phyloP scores from a whole-genome alignment of 2,797 vertebrate species.

The Garrulus glandarius region DNA sequence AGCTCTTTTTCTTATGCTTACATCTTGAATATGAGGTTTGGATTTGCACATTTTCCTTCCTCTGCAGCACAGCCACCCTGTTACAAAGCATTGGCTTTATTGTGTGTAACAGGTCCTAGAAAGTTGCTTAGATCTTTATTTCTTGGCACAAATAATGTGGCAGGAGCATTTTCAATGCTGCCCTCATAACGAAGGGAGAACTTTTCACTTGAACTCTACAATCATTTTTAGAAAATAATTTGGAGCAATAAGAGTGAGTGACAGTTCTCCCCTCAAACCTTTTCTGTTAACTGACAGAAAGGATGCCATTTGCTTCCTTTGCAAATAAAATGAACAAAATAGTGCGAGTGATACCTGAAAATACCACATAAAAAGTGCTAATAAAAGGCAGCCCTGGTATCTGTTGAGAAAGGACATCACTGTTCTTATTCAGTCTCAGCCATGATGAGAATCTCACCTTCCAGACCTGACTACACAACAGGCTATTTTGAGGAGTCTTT shows the following conservation, averaged over 20 bases:
- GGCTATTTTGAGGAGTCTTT: constrained; percentile 12
- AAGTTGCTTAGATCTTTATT: constrained; percentile 41
- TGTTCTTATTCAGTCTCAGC: constrained; percentile 13
- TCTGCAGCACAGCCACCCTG: not conserved
- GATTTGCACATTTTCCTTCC: constrained; percentile 27
- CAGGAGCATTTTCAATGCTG: constrained; percentile 23
- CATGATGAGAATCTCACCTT: not conserved
- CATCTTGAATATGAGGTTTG: not conserved
- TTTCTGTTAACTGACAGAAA: constrained; percentile 27
- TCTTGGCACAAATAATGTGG: constrained; percentile 49
- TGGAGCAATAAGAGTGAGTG: constrained; percentile 46
- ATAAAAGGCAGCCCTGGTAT: not conserved
- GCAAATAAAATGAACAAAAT: constrained; percentile 48
- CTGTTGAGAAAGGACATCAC: not conserved
- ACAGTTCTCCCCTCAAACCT: constrained; percentile 38
- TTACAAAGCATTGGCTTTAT: constrained; percentile 2
- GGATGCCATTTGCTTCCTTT: constrained; percentile 48
- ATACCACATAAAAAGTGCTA: not conserved
- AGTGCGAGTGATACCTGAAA: not conserved
- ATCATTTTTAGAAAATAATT: constrained; percentile 34
- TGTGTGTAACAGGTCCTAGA: constrained; percentile 25
- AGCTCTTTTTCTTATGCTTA: not conserved
- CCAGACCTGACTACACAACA: not conserved
- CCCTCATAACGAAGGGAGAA: constrained; percentile 49
- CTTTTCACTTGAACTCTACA: constrained; percentile 18